Base-by-base conservation (phyloP, 2,113 vertebrate genomes). In the Megaceryle torquata region DNA sequence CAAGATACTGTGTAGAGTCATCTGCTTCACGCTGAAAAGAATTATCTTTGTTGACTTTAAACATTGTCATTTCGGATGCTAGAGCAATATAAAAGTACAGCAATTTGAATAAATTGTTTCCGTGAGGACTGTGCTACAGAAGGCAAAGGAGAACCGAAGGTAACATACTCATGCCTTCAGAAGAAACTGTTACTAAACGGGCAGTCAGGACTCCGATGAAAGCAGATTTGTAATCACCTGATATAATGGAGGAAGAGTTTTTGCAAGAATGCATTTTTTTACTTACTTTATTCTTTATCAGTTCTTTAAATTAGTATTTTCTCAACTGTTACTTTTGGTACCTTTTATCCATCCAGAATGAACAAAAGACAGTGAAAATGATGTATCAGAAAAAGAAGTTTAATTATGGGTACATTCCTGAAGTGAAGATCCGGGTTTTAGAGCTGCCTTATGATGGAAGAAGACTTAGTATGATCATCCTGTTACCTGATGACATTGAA, bases 401-500 rank as follows among this genome's bases (percentile, higher is more conserved):
- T 29, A 96, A 87, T 16, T 98, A 94, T 69, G 98, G 97, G 74
- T 98, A 98, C 89, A 88, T 99, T 24, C 41, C 88, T 3, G 98
- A 99, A 22, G 88, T 95, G 9, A 97, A 95, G 22, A 87, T 98
- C 75, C 98, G 98, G 69, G 94, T 99, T 53, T 94, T 99, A 84
- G 99, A 99, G 95, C 93, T 99, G 89, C 99, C 98, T 4, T 99
- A 99, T 0, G 71, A 97, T 6, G 95, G 89, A 11, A 43, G 96
- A 17, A 98, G 99, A 72, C 97, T 99, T 51, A 99, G 99, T 93
- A 99, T 99, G 99, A 64, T 99, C 69, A 94, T 99, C 86, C 97
- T 99, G 60, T 97, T 99, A 79, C 99, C 99, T 0, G 96, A 98
- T 18, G 96, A 98, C 75, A 95, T 98, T 21, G 67, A 91, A 16